Base-by-base conservation (phyloP, 2,113 vertebrate genomes). In the Hiodon tergisus region DNA sequence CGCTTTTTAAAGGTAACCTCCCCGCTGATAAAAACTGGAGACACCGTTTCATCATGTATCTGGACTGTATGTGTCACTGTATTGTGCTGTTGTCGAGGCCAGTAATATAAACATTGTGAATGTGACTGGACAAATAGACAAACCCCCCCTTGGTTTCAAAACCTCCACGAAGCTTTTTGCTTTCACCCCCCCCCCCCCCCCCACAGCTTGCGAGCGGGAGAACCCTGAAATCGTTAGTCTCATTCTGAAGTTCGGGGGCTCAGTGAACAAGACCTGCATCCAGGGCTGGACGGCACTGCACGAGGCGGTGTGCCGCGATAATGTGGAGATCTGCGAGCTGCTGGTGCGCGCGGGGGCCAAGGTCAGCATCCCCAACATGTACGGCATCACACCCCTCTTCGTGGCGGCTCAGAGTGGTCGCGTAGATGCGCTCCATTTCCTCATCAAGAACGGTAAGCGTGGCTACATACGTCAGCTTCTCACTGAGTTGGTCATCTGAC, bases 231-330 rank as follows among this genome's bases (percentile, higher is more conserved):
- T 90, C 0, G 95, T 95, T 11, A 88, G 88, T 3, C 50, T 86
- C 0, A 80, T 99, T 78, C 81, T 98, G 59, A 89, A 89, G 67
- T 86, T 89, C 61, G 85, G 92, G 0, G 94, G 89, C 0, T 85
- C 84, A 0, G 88, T 93, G 51, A 94, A 94, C 79, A 90, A 91
- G 6, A 88, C 86, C 1, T 95, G 94, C 77, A 92, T 91, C 79
- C 88, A 91, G 5, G 95, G 95, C 13, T 94, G 92, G 90, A 96
- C 96, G 0, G 93, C 95, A 0, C 90, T 98, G 58, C 96, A 98
- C 0, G 96, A 98, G 82, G 93, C 96, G 0, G 93, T 92, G 0
- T 81, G 84, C 1, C 84, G 83, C 69, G 93, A 94, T 13, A 94
- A 93, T 60, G 69, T 96, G 80, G 92, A 95, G 76, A 93, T 94